These are phyloP conservation scores for Apis cerana DNA, from an alignment of 1,140 invertebrate species.

Conservation along the genomic window DNA sequence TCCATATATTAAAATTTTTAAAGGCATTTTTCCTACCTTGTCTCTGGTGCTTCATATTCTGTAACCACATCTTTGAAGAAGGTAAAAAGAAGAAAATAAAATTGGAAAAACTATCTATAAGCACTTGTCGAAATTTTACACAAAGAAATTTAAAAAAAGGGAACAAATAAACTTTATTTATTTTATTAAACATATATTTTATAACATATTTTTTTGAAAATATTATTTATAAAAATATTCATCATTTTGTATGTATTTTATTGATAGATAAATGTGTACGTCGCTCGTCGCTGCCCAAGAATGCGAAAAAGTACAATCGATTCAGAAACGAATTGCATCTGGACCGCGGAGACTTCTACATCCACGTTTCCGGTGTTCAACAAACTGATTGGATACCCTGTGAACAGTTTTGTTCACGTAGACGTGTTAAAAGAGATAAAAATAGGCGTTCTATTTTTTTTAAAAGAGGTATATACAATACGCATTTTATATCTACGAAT, in stretches of 20 bases:
- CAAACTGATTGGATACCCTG: background rate
- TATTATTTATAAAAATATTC: background rate
- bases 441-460: slow-evolving; percentile 12
- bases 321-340: slow-evolving; percentile 27
- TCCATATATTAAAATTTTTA: slow-evolving; percentile 46
- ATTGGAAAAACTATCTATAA: background rate
- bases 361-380: slow-evolving; percentile 9
- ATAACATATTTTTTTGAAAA: background rate
- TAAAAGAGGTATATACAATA: slow-evolving; percentile 37
- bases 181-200: too few relatives aligned
- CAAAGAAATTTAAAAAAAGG: background rate
- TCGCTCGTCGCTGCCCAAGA: slow-evolving; percentile 27
- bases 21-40: slow-evolving; percentile 56
- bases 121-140: background rate
- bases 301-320: slow-evolving; percentile 49
- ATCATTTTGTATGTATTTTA: background rate
- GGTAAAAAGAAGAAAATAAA: slow-evolving; percentile 29
- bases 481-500: too few relatives aligned
- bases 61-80: slow-evolving; percentile 43
- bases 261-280: slow-evolving; percentile 15
- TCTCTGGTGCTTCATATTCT: slow-evolving; percentile 57
- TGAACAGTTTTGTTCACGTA: background rate
- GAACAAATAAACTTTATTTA: background rate
- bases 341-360: slow-evolving; percentile 50
- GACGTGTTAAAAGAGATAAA: slow-evolving; percentile 13